These are phyloP conservation scores for Drosophila fungiperda DNA, from an alignment of 2,888 invertebrate genomes.

Conservation along the genomic window DNA sequence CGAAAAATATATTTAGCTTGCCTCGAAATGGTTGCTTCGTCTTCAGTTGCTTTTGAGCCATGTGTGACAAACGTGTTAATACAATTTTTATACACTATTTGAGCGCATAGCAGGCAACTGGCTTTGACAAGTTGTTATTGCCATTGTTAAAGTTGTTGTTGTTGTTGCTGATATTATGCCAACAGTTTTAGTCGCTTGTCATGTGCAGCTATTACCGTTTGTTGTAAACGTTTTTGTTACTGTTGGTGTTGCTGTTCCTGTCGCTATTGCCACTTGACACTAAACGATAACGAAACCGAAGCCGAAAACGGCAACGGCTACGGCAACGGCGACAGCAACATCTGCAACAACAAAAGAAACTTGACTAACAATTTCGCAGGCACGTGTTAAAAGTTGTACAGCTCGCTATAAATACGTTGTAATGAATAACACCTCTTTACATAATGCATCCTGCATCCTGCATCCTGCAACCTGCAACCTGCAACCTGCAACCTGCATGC, in stretches of 20 bases:
- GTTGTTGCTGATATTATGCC: conserved; percentile 51
- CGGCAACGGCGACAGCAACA: conserved; percentile 23
- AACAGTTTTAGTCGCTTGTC: conserved; percentile 73
- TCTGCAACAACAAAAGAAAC: conserved; percentile 24
- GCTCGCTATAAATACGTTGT: background rate
- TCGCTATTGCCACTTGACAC: conserved; percentile 70
- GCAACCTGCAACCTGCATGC: background rate
- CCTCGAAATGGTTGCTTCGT: background rate
- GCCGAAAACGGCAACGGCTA: conserved; percentile 30
- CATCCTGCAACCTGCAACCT: too few relatives aligned
- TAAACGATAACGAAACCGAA: conserved; percentile 79
- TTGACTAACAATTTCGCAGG: conserved; percentile 61
- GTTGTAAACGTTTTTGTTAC: conserved; percentile 52
- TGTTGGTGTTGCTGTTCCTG: conserved; percentile 33
- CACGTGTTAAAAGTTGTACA: conserved; percentile 60
- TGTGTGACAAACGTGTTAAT: conserved; percentile 24
- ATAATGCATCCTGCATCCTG: too few relatives aligned
- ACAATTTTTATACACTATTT: conserved; percentile 4
- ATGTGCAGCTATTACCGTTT: conserved; percentile 77
- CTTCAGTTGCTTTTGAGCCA: background rate
- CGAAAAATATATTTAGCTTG: background rate
- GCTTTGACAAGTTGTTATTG: conserved; percentile 48
- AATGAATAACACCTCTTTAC: too few relatives aligned
- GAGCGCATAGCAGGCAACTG: conserved; percentile 46
- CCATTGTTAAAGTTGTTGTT: conserved; percentile 16